A percentile compares a stretch with the other conserved stretches of the same genome.
These are phyloP conservation scores for Diploscapter pachys DNA, from an alignment of 1,140 invertebrate species.

Conservation along the genomic window DNA sequence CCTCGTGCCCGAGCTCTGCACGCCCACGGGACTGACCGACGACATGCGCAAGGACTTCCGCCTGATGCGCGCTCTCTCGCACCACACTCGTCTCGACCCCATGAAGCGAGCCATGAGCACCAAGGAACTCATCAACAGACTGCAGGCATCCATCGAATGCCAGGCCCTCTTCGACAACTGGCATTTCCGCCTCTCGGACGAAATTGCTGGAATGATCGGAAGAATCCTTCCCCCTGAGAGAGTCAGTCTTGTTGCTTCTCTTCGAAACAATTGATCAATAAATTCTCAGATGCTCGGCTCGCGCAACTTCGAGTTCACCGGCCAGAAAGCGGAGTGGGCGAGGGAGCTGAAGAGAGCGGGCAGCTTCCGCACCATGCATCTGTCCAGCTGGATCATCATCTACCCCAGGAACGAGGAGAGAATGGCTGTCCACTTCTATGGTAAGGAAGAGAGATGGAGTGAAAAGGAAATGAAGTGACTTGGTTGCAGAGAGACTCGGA, in stretches of 20 bases:
- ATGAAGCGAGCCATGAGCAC: slow-evolving; percentile 2
- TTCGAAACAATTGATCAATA: not conserved
- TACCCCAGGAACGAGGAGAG: not conserved
- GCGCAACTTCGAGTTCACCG: slow-evolving; percentile 6
- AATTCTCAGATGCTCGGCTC: slow-evolving; percentile 5
- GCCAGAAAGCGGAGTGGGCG: slow-evolving; percentile 32
- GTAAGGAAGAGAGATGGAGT: too few relatives aligned
- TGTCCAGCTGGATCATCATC: slow-evolving; percentile 27
- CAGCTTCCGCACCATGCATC: slow-evolving; percentile 17
- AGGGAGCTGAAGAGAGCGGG: slow-evolving; percentile 24
- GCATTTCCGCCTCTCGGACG: slow-evolving; percentile 21
- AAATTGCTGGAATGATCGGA: slow-evolving; percentile 12
- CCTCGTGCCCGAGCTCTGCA: slow-evolving; percentile 31
- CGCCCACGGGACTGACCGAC: slow-evolving; percentile 20
- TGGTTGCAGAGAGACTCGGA: too few relatives aligned
- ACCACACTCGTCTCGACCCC: slow-evolving; percentile 18
- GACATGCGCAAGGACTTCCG: slow-evolving; percentile 26
- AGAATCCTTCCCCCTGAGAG: slow-evolving; percentile 8
- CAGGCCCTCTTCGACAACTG: slow-evolving; percentile 7
- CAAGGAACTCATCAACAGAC: not conserved
- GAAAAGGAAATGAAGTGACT: too few relatives aligned
- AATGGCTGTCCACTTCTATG: too few relatives aligned
- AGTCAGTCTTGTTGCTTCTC: not conserved
- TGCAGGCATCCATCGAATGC: not conserved
- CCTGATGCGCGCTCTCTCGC: slow-evolving; percentile 20